Percentiles rank a stretch among this genome's conserved stretches.
Conservation (phyloP, 2,797 vertebrate species). For the Chelonia mydas region DNA sequence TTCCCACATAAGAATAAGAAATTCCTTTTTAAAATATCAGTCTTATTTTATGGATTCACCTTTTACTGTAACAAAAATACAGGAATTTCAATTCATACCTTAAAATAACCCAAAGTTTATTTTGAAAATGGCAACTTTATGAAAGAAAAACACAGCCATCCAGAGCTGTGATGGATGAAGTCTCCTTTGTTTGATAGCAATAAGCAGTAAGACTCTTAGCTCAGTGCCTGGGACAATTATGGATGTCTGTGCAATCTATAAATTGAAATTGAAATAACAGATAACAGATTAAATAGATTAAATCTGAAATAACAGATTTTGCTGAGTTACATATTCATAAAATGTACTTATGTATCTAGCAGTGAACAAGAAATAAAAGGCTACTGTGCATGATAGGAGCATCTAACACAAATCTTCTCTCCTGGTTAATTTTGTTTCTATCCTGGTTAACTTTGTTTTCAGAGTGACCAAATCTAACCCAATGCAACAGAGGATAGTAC, state of each 20-base stretch:
- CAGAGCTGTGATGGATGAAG: neutral
- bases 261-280: too few species aligned
- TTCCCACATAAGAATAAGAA: neutral
- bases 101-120: neutral
- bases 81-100: neutral
- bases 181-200: too few species aligned
- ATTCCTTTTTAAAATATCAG: neutral
- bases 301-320: too few species aligned
- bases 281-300: too few species aligned
- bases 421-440: neutral
- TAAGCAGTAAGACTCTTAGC: too few species aligned
- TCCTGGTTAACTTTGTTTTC: neutral
- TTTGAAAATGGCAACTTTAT: neutral
- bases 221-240: too few species aligned
- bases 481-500: fast-evolving
- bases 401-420: neutral
- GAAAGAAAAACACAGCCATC: neutral
- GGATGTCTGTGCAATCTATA: too few species aligned
- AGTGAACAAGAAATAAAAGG: too few species aligned
- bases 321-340: too few species aligned
- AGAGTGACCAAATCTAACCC: neutral
- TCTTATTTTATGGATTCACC: neutral
- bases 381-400: neutral
- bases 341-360: too few species aligned
- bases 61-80: neutral